A percentile compares a stretch with the other conserved stretches of the same genome.
Conservation (phyloP, 2,888 invertebrate species). For the Parasteatoda lunata region DNA sequence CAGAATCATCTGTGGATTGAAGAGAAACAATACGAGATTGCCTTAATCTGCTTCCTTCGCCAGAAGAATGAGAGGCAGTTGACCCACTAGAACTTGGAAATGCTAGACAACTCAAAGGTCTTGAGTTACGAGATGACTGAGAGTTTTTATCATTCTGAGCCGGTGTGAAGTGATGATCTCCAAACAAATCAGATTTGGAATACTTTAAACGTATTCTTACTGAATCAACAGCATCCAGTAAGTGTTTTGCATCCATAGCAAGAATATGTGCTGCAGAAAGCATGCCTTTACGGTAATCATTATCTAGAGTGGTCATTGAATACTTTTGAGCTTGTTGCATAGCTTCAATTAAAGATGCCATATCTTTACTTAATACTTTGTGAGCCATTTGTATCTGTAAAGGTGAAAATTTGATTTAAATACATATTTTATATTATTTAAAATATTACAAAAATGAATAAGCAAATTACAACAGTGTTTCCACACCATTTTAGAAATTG, state of each 20-base stretch:
- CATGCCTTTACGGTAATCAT: constrained; percentile 92
- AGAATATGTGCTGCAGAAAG: constrained; percentile 94
- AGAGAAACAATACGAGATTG: constrained; percentile 52
- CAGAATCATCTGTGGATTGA: constrained; percentile 50
- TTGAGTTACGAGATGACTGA: constrained; percentile 6
- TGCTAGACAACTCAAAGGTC: constrained; percentile 53
- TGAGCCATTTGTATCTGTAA: constrained; percentile 93
- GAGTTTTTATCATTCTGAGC: neutral
- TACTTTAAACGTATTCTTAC: constrained; percentile 78
- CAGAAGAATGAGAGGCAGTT: constrained; percentile 41
- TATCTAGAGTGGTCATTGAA: constrained; percentile 90
- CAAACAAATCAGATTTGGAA: neutral
- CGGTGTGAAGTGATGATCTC: neutral
- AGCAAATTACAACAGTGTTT: too few species aligned
- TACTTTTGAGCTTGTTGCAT: constrained; percentile 96
- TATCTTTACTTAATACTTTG: constrained; percentile 96
- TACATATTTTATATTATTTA: neutral
- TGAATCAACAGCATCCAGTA: constrained; percentile 94
- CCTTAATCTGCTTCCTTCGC: constrained; percentile 30
- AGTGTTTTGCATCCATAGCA: constrained; percentile 97
- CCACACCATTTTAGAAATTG: too few species aligned
- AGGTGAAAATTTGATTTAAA: neutral
- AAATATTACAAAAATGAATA: too few species aligned
- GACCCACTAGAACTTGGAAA: constrained; percentile 41
- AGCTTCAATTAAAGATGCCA: constrained; percentile 92